phyloP scores from a whole-genome alignment of 2,888 invertebrate species.

The Smittia sp. region DNA sequence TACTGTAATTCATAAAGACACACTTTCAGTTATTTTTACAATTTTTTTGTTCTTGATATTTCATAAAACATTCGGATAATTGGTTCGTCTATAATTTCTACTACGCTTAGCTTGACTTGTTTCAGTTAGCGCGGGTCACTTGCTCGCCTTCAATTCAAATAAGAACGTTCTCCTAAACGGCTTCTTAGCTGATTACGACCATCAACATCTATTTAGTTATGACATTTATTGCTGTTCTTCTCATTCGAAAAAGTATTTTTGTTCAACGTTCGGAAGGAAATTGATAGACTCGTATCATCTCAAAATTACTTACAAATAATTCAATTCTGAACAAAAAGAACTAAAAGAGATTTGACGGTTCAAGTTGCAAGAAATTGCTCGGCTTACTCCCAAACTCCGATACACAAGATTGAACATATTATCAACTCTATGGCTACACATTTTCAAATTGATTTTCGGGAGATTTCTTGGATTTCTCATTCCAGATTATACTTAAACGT shows the following conservation, averaged over 20 bases:
- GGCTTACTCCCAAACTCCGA: too few species aligned
- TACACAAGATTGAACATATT: background rate
- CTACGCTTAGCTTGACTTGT: too few species aligned
- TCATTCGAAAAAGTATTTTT: constrained; percentile 12
- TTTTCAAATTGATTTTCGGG: constrained; percentile 14
- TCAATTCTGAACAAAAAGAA: background rate
- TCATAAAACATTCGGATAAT: too few species aligned
- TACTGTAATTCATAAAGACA: background rate
- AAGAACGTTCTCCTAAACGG: background rate
- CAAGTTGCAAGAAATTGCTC: too few species aligned
- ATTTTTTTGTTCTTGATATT: too few species aligned
- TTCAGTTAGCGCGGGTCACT: too few species aligned
- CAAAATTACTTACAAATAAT: background rate
- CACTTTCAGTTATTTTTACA: too few species aligned
- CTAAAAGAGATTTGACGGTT: too few species aligned
- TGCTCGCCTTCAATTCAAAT: too few species aligned
- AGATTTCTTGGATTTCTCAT: background rate
- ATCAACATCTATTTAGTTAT: background rate
- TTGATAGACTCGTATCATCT: background rate
- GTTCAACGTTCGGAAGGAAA: background rate
- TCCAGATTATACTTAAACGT: background rate
- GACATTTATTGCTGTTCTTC: constrained; percentile 31
- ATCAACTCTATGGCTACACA: background rate
- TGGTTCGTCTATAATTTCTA: background rate
- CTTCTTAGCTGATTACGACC: background rate